These are phyloP conservation scores for Halictus rubicundus DNA, from an alignment of 1,140 invertebrate species.

Conservation along the genomic window DNA sequence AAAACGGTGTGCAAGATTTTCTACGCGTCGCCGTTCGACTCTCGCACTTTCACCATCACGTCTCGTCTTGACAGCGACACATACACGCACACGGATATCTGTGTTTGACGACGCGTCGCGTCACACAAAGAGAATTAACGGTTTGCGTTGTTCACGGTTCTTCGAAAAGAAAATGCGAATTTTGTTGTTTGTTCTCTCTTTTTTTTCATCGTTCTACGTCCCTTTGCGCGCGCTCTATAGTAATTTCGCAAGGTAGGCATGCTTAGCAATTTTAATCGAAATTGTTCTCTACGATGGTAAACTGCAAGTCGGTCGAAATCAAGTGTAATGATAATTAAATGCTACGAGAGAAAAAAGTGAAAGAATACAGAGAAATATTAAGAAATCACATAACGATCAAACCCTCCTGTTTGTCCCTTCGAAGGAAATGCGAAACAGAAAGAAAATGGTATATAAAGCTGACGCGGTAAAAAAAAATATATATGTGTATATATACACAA, in stretches of 20 bases:
- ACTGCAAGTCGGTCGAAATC: not conserved
- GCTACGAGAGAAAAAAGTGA: not conserved
- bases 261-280: conserved; percentile 44
- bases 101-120: too few species aligned
- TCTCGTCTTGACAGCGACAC: conserved; percentile 13
- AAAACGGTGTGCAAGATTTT: conserved; percentile 26
- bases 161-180: conserved; percentile 20
- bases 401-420: not conserved
- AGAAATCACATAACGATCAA: not conserved
- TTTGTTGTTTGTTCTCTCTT: not conserved
- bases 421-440: not conserved
- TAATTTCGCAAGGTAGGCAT: conserved; percentile 14
- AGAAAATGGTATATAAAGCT: not conserved
- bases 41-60: conserved; percentile 34
- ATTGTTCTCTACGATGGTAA: too few species aligned
- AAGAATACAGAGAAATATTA: not conserved
- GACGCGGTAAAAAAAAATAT: too few species aligned
- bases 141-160: not conserved
- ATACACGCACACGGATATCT: too few species aligned
- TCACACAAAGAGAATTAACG: not conserved
- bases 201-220: not conserved
- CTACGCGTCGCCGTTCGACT: conserved; percentile 29
- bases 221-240: conserved; percentile 9
- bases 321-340: not conserved
- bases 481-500: not conserved